These are phyloP conservation scores for Odontocerum albicorne DNA, from an alignment of 2,888 invertebrate genomes.

Conservation along the genomic window DNA sequence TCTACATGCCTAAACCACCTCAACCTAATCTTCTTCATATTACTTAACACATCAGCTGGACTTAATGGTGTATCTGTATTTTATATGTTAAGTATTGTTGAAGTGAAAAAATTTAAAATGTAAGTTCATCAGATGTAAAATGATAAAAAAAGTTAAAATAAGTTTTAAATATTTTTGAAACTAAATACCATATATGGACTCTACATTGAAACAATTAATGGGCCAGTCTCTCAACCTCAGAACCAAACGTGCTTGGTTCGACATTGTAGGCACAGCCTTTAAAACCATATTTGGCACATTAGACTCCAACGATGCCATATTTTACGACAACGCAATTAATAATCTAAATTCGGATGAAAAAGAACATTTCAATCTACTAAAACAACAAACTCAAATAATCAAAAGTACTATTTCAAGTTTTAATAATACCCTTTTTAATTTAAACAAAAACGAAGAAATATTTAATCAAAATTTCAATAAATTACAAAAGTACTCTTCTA, in stretches of 20 bases:
- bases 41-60: too few relatives aligned
- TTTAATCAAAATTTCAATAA: conserved; percentile 33
- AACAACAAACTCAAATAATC: conserved; percentile 35
- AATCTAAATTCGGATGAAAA: conserved; percentile 29
- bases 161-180: too few relatives aligned
- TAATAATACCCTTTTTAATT: conserved; percentile 30
- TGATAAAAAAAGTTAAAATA: too few relatives aligned
- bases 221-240: too few relatives aligned
- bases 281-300: conserved; percentile 15
- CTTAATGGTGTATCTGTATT: too few relatives aligned
- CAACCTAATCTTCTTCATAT: too few relatives aligned
- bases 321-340: conserved; percentile 33
- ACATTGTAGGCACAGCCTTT: conserved; percentile 11
- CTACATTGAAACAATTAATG: too few relatives aligned
- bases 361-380: conserved; percentile 26
- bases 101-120: too few relatives aligned
- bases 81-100: too few relatives aligned
- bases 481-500: conserved; percentile 26
- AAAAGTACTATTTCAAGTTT: conserved; percentile 33
- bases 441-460: conserved; percentile 31
- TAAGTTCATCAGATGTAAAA: too few relatives aligned
- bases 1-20: too few relatives aligned
- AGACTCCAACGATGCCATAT: conserved; percentile 24
- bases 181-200: too few relatives aligned
- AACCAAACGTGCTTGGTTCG: conserved; percentile 11